Percentiles rank a stretch among this genome's conserved stretches.
These are phyloP conservation scores for Drosophila punjabiensis DNA, from an alignment of 1,140 invertebrate species.

Conservation along the genomic window DNA sequence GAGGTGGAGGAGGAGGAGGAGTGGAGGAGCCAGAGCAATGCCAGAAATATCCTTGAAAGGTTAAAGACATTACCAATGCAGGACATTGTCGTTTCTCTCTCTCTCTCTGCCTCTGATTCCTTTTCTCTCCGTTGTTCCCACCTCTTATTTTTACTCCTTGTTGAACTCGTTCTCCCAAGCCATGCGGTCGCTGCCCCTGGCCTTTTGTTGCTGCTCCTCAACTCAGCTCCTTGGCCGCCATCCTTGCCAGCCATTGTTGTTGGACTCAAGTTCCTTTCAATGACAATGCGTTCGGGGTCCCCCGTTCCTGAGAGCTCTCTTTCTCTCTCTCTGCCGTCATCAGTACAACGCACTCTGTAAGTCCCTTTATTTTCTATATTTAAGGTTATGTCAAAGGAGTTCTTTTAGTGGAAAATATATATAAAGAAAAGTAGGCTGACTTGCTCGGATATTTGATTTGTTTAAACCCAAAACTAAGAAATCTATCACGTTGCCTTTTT, in stretches of 20 bases:
- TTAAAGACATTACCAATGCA: constrained; percentile 80
- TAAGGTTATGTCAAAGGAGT: constrained; percentile 18
- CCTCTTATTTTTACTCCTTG: constrained; percentile 29
- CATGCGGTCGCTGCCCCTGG: constrained; percentile 81
- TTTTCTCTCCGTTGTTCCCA: neutral
- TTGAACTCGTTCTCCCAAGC: constrained; percentile 74
- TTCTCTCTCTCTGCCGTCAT: constrained; percentile 31
- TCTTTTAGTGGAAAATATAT: neutral
- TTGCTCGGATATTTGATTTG: neutral
- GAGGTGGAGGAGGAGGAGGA: neutral
- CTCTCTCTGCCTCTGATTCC: neutral
- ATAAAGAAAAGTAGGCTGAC: neutral
- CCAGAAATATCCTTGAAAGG: constrained; percentile 82
- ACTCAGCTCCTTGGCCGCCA: constrained; percentile 9
- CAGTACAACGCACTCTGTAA: constrained; percentile 48
- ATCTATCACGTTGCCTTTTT: neutral
- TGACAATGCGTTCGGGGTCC: constrained; percentile 72
- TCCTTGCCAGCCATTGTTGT: constrained; percentile 40
- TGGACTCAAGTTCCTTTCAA: constrained; percentile 77
- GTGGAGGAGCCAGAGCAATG: constrained; percentile 46
- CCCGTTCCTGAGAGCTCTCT: constrained; percentile 8
- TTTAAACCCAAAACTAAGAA: neutral
- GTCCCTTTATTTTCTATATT: constrained; percentile 20
- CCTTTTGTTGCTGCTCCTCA: constrained; percentile 46
- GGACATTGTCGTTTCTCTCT: constrained; percentile 52